Percentiles rank a stretch among this genome's conserved stretches.
Conservation (phyloP, 2,113 vertebrate genomes). For the Hemiprocne comata region DNA sequence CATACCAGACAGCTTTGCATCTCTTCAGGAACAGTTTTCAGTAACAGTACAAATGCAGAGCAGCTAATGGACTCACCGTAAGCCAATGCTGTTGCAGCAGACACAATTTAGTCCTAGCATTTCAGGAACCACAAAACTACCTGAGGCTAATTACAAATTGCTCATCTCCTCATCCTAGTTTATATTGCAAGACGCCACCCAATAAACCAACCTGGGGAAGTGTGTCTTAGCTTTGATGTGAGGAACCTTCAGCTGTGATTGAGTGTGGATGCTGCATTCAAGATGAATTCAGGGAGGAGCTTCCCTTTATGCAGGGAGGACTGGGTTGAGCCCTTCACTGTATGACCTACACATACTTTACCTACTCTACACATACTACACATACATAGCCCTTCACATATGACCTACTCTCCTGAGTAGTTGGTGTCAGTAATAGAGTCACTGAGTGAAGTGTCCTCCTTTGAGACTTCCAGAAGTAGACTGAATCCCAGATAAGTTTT, state of each 20-base stretch:
- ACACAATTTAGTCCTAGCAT: neutral
- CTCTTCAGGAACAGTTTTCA: neutral
- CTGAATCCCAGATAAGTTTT: neutral
- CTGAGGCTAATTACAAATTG: neutral
- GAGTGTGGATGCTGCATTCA: neutral
- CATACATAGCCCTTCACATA: no score
- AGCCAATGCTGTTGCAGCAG: neutral
- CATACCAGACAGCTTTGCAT: neutral
- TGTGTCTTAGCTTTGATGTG: neutral
- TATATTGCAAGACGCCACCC: neutral
- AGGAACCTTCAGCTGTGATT: neutral
- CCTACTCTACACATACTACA: no score
- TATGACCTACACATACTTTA: neutral
- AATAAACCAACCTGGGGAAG: neutral
- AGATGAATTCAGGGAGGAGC: neutral
- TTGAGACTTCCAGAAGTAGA: neutral
- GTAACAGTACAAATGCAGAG: neutral
- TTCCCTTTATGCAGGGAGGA: neutral
- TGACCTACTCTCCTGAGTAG: neutral
- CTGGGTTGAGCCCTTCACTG: neutral
- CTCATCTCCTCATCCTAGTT: neutral
- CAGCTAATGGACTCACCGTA: neutral
- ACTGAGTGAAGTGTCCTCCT: accelerated
- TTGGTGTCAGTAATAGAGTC: neutral
- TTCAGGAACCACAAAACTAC: constrained; percentile 11